phyloP scores from a whole-genome alignment of 53 echinoderm and acorn worm genomes.

The Patiria pectinifera region DNA sequence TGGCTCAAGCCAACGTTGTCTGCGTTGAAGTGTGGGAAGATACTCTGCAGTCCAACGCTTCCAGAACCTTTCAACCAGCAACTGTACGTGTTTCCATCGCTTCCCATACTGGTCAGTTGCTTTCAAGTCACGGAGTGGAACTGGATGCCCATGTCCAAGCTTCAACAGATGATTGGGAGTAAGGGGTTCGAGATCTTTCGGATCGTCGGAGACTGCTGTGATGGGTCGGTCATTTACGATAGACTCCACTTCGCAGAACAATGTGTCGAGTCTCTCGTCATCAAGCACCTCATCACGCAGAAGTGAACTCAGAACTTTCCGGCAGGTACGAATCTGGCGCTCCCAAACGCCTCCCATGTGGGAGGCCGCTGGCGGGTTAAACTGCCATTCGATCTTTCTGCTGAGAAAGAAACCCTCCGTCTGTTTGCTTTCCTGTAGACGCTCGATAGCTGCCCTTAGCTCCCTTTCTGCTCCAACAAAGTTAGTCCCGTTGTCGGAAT shows the following conservation, averaged over 20 bases:
- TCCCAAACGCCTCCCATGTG: slow-evolving; percentile 69
- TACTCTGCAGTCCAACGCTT: slow-evolving; percentile 65
- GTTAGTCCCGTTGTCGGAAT: slow-evolving; percentile 80
- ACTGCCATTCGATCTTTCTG: slow-evolving; percentile 47
- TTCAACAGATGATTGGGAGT: slow-evolving; percentile 72
- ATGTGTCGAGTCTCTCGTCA: slow-evolving; percentile 47
- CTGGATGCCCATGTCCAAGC: slow-evolving; percentile 43
- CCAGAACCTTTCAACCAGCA: slow-evolving; percentile 57
- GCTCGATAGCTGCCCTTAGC: slow-evolving; percentile 44
- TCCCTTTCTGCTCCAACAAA: slow-evolving; percentile 80
- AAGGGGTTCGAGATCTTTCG: slow-evolving; percentile 51
- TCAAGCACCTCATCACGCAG: slow-evolving; percentile 67
- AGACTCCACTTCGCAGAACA: slow-evolving; percentile 60
- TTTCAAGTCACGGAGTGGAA: slow-evolving; percentile 22
- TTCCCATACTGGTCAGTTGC: slow-evolving; percentile 48
- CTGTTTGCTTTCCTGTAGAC: not conserved
- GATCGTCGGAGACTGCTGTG: slow-evolving; percentile 63
- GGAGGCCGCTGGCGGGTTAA: slow-evolving; percentile 62
- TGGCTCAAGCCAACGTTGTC: slow-evolving; percentile 65
- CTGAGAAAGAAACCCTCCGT: not conserved
- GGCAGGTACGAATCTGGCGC: slow-evolving; percentile 64
- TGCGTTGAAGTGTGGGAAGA: slow-evolving; percentile 59
- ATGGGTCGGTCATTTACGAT: slow-evolving; percentile 63
- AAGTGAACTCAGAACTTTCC: slow-evolving; percentile 63
- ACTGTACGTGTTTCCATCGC: slow-evolving; percentile 68